phyloP scores from a whole-genome alignment of 2,888 invertebrate species.

The Incurvaria masculella region DNA sequence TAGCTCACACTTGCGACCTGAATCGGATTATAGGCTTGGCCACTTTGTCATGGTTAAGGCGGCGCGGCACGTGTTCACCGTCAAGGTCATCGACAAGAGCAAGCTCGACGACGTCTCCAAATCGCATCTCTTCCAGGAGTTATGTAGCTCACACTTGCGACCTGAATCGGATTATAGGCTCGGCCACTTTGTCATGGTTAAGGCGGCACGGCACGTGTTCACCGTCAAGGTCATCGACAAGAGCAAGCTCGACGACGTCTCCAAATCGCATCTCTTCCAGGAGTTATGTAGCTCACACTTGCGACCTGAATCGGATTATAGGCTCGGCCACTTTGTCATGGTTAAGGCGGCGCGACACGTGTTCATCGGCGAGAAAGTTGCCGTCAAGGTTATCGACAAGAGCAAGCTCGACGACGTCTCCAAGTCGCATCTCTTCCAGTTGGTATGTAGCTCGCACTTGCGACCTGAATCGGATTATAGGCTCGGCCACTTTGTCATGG shows the following conservation, averaged over 20 bases:
- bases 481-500: constrained; percentile 53
- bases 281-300: constrained; percentile 89
- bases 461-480: background rate
- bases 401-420: constrained; percentile 96
- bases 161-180: background rate
- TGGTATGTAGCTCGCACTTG: constrained; percentile 55
- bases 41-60: background rate
- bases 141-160: constrained; percentile 27
- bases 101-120: constrained; percentile 95
- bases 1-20: background rate
- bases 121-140: constrained; percentile 95
- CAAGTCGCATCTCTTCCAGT: constrained; percentile 93
- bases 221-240: constrained; percentile 99
- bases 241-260: constrained; percentile 94
- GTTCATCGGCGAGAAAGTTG: constrained; percentile 98
- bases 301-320: constrained; percentile 95
- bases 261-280: constrained; percentile 94
- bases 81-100: constrained; percentile 98
- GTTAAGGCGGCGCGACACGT: constrained; percentile 98
- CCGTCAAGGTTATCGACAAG: constrained; percentile 98
- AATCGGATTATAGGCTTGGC: background rate
- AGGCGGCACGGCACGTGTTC: constrained; percentile 75
- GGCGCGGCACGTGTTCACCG: constrained; percentile 87
- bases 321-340: constrained; percentile 99
- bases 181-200: background rate